Evolutionary conservation across 2,888 invertebrate species (phyloP).

Genomic region (Pherbina coryleti): DNA sequence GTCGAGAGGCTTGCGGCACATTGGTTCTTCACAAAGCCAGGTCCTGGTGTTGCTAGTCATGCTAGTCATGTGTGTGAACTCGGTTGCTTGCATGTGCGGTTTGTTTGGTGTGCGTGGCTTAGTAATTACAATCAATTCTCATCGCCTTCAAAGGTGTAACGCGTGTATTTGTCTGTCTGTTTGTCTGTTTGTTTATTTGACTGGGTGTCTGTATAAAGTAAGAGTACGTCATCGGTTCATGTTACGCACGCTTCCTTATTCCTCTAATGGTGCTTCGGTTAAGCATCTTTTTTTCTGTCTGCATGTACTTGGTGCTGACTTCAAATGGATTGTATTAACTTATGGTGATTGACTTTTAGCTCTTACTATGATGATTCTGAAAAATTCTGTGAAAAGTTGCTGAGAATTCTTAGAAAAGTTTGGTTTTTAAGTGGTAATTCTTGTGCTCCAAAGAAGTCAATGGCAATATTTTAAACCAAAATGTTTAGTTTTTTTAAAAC

Average conservation of each 20-base stretch:
- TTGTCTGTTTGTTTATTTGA: background rate
- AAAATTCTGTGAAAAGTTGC: too few species aligned
- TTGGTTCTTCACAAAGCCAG: background rate
- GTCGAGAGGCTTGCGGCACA: background rate
- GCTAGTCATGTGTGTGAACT: background rate
- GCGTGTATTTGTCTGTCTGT: background rate
- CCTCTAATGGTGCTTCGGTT: conserved; percentile 50
- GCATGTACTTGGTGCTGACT: background rate
- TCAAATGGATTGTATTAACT: background rate
- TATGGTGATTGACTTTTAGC: conserved; percentile 4
- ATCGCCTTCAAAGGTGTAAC: conserved; percentile 58
- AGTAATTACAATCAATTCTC: conserved; percentile 67
- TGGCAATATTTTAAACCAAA: too few species aligned
- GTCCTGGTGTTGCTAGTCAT: background rate
- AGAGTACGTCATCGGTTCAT: background rate
- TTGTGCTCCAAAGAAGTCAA: too few species aligned
- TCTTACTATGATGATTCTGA: too few species aligned
- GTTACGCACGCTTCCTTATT: conserved; percentile 50
- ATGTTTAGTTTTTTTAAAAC: background rate
- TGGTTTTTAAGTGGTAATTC: too few species aligned
- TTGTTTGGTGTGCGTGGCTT: background rate
- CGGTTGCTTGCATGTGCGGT: background rate
- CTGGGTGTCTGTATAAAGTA: background rate
- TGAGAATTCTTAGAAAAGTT: too few species aligned
- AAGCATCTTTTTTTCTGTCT: background rate